phyloP scores from a whole-genome alignment of 2,888 invertebrate species.

The Sesia bembeciformis region DNA sequence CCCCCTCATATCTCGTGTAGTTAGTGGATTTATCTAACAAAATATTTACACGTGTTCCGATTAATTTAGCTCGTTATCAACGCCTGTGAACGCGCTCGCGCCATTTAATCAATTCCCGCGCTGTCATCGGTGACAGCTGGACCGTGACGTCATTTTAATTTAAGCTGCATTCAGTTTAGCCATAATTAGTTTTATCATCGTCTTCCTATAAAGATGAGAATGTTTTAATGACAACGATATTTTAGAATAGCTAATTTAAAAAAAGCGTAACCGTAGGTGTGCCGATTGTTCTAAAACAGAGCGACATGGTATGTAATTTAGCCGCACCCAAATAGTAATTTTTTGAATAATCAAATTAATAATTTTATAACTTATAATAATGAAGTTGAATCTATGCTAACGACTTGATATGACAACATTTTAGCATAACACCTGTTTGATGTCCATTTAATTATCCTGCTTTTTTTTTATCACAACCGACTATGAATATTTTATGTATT shows the following conservation, averaged over 20 bases:
- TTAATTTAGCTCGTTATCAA: conserved; percentile 59
- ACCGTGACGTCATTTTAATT: conserved; percentile 18
- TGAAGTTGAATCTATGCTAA: conserved; percentile 24
- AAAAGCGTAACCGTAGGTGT: neutral
- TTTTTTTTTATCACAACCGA: neutral
- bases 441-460: conserved; percentile 9
- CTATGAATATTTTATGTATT: conserved; percentile 13
- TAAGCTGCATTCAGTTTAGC: neutral
- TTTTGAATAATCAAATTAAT: conserved; percentile 23
- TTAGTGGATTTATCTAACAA: conserved; percentile 50
- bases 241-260: too few species aligned
- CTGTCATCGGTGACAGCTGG: conserved; percentile 31
- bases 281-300: neutral
- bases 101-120: conserved; percentile 45
- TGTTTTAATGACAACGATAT: too few species aligned
- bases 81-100: conserved; percentile 34
- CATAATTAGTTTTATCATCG: too few species aligned
- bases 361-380: conserved; percentile 5
- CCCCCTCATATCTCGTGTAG: conserved; percentile 33
- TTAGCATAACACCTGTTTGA: conserved; percentile 29
- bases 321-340: conserved; percentile 12
- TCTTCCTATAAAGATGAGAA: too few species aligned
- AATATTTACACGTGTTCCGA: conserved; percentile 62
- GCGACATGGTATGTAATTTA: conserved; percentile 5
- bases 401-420: conserved; percentile 23